Base-by-base conservation (phyloP, 2,888 invertebrate genomes). In the Rhamnusium bicolor region DNA sequence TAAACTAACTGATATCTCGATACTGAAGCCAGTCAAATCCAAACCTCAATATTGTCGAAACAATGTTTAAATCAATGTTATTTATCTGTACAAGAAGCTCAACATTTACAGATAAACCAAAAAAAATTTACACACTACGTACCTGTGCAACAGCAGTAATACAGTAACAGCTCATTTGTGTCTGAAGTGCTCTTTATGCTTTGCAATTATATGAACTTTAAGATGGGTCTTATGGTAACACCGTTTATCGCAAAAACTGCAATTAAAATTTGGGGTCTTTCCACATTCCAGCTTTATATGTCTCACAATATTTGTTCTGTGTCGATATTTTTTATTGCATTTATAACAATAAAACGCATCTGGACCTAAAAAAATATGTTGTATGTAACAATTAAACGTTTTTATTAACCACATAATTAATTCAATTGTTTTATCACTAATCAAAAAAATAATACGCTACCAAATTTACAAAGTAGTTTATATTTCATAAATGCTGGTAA, bases 191-290 rank as follows among this genome's bases (percentile, higher is more conserved):
- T 40, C n/a, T 8, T 24, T 16, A 14, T 61, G 61, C 24, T 47
- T 61, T 7, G 19, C 40, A 14, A 21, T n/a, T 14, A 14, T 14
- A 24, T 61, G 61, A 47, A n/a, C 18, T 47, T 61, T 61, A n/a
- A 61, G 40, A 24, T 61, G 19, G 1, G 46, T 46, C 21, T 61
- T 61, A 4, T 61, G 61, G 21, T 61, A 61, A 24, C 8, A 61
- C 14, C 19, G 21, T n/a, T 77, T 79, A 12, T 79, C 77, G 54
- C 82, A 83, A 10, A 61, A 46, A 6, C 21, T 47, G 46, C 61
- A 61, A 14, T 47, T 19, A 47, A 61, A 47, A 18, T 47, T 40
- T 5, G 61, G 61, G 24, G 27, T 7, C 19, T 61, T 61, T 21
- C 46, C 46, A 61, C 61, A 61, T 47, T 61, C 61, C 1, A 61